These are phyloP conservation scores for Mystacornis crossleyi DNA, from an alignment of 2,113 vertebrate species.

Conservation along the genomic window DNA sequence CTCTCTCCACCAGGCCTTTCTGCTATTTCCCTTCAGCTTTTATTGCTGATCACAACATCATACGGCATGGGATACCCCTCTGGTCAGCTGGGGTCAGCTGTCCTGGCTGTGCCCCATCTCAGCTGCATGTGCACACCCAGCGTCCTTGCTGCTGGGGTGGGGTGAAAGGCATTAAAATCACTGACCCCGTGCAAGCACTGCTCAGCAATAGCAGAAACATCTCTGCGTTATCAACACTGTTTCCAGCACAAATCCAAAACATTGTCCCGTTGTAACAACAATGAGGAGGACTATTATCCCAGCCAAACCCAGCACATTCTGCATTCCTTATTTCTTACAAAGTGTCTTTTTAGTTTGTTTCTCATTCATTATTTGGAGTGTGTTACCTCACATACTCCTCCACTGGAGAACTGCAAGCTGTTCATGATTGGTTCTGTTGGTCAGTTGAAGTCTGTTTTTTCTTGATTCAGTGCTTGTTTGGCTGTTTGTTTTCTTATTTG, in stretches of 20 bases:
- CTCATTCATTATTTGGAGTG: background rate
- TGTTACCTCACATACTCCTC: background rate
- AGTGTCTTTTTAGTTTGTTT: background rate
- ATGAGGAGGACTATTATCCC: background rate
- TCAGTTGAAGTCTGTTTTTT: background rate
- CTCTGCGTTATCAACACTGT: background rate
- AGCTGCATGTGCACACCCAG: background rate
- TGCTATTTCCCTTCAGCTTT: background rate
- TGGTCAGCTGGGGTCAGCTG: background rate
- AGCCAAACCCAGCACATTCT: background rate
- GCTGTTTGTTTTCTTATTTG: background rate
- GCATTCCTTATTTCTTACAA: background rate
- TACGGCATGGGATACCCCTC: background rate
- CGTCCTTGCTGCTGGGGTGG: rapidly evolving
- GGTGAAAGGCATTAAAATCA: background rate
- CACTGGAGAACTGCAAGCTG: background rate
- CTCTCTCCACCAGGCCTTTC: background rate
- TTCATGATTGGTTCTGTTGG: background rate
- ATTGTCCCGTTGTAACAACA: background rate
- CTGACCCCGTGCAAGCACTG: background rate
- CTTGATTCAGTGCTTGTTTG: background rate
- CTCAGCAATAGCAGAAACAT: background rate
- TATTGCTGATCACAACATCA: background rate
- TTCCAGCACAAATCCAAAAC: background rate
- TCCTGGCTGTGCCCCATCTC: background rate